Evolutionary conservation across 1,140 invertebrate species (phyloP).

Genomic region (Diprion similis): DNA sequence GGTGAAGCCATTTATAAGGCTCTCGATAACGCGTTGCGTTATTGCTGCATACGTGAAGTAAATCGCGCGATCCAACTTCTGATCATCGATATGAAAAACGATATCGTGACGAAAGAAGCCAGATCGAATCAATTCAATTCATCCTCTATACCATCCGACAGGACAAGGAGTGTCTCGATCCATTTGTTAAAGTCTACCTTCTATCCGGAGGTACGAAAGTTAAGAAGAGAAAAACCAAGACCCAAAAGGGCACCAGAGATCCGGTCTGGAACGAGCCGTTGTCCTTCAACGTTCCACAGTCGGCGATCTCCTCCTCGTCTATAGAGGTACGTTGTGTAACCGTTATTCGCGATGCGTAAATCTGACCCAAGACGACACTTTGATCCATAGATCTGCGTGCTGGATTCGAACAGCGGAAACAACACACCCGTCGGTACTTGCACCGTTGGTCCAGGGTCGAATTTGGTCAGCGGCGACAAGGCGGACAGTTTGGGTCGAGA

Average conservation of each 20-base stretch:
- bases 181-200: slow-evolving; percentile 91
- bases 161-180: slow-evolving; percentile 68
- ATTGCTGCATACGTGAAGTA: not conserved
- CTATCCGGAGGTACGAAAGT: slow-evolving; percentile 83
- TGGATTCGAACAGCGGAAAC: slow-evolving; percentile 68
- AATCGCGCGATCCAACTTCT: no score
- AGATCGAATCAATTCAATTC: not conserved
- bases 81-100: not conserved
- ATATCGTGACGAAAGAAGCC: slow-evolving; percentile 3
- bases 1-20: not conserved
- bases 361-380: not conserved
- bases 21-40: not conserved
- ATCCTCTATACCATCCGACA: slow-evolving; percentile 13
- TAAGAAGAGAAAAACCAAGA: slow-evolving; percentile 93
- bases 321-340: slow-evolving; percentile 70
- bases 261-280: slow-evolving; percentile 97
- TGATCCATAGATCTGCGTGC: slow-evolving; percentile 63
- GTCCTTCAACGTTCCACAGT: slow-evolving; percentile 83
- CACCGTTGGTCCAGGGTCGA: slow-evolving; percentile 71
- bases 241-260: slow-evolving; percentile 83
- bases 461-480: slow-evolving; percentile 54
- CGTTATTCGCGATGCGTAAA: slow-evolving; percentile 10
- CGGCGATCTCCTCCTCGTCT: slow-evolving; percentile 71
- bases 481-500: slow-evolving; percentile 54
- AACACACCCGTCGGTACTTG: slow-evolving; percentile 75